phyloP scores from a whole-genome alignment of 2,113 vertebrate species.

The Cheirogaleus medius region DNA sequence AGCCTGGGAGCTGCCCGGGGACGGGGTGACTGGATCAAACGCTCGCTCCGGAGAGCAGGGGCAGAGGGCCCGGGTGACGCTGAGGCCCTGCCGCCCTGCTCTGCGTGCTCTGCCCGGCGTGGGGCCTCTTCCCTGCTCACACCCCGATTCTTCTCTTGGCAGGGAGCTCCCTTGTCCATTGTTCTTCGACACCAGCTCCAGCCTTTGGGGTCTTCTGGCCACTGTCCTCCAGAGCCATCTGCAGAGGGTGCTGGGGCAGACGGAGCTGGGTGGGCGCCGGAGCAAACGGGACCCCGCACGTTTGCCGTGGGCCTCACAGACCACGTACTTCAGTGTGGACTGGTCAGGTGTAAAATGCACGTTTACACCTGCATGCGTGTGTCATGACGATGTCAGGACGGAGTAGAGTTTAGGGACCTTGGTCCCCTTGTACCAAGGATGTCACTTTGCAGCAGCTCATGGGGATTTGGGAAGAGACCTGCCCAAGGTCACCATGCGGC shows the following conservation, averaged over 20 bases:
- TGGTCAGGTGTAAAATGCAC: not conserved
- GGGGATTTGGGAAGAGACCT: not conserved
- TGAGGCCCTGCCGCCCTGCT: too few species aligned
- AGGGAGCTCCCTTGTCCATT: not conserved
- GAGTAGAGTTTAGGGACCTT: not conserved
- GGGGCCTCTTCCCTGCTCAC: not conserved
- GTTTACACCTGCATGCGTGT: too few species aligned
- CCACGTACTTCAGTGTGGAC: not conserved
- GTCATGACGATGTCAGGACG: not conserved
- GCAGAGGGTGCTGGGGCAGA: not conserved
- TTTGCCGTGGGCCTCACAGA: not conserved
- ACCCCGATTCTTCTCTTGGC: not conserved
- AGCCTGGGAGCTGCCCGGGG: not conserved
- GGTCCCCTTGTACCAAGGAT: not conserved
- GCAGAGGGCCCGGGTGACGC: not conserved
- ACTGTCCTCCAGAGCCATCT: not conserved
- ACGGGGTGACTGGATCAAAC: not conserved
- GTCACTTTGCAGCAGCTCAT: fast-evolving
- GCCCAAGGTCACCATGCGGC: not conserved
- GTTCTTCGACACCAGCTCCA: not conserved
- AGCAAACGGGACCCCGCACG: not conserved
- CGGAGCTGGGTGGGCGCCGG: not conserved
- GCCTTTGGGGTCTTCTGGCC: not conserved
- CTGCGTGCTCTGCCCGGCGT: not conserved
- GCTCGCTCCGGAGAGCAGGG: not conserved